Conservation (phyloP, 2,113 vertebrate genomes). For the Hippocampus zosterae region DNA sequence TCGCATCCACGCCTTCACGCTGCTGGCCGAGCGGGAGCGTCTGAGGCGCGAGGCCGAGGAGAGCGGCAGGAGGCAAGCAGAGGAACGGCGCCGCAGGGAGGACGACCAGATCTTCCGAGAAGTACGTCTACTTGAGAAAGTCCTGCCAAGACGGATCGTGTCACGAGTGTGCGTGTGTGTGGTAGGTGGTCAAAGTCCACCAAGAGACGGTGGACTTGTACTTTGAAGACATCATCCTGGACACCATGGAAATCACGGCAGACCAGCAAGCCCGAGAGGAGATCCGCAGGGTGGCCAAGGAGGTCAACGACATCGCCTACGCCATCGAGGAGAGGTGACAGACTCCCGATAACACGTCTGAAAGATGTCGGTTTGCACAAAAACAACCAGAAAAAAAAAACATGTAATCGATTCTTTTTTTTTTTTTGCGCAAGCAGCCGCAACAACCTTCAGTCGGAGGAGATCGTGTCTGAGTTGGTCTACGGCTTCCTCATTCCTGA, state of each 20-base stretch:
- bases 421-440: slow-evolving; percentile 55
- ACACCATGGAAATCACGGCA: slow-evolving; percentile 70
- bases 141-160: too few species aligned
- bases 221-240: slow-evolving; percentile 85
- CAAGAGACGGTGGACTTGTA: slow-evolving; percentile 87
- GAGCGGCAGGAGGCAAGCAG: slow-evolving; percentile 83
- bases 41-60: slow-evolving; percentile 84
- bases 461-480: slow-evolving; percentile 90
- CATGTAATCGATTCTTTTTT: not conserved
- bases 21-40: slow-evolving; percentile 85
- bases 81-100: slow-evolving; percentile 75
- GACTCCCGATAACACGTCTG: not conserved
- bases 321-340: slow-evolving; percentile 80
- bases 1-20: slow-evolving; percentile 80
- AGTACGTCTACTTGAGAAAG: slow-evolving; percentile 47
- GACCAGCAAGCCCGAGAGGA: slow-evolving; percentile 86
- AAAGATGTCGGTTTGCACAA: not conserved
- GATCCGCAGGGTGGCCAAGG: slow-evolving; percentile 75
- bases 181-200: slow-evolving; percentile 84
- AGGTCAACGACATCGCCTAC: slow-evolving; percentile 83
- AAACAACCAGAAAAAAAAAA: not conserved
- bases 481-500: slow-evolving; percentile 91
- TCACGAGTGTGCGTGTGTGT: slow-evolving; percentile 16
- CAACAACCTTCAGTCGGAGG: slow-evolving; percentile 81
- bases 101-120: slow-evolving; percentile 89